Percentiles rank a stretch among this genome's conserved stretches.
phyloP scores from a whole-genome alignment of 2,113 vertebrate genomes.

The Crotalus helleri region DNA sequence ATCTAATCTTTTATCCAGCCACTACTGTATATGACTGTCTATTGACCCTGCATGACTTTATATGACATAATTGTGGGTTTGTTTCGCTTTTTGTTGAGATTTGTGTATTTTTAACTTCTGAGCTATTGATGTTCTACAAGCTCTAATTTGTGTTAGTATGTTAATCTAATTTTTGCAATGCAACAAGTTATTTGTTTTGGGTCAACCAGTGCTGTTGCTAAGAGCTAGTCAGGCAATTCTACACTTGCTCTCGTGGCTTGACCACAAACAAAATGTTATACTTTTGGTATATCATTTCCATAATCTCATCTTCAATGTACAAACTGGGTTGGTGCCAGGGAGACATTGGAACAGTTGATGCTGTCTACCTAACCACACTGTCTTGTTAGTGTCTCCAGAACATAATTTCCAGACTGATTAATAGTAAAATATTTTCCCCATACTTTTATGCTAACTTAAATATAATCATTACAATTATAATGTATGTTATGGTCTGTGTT shows the following conservation, averaged over 20 bases:
- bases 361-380: neutral
- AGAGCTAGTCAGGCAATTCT: neutral
- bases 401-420: neutral
- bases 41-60: neutral
- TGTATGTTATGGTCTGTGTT: neutral
- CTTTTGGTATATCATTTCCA: conserved; percentile 1
- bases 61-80: neutral
- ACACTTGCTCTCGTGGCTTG: neutral
- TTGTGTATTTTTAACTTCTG: neutral
- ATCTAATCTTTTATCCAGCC: neutral
- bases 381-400: neutral
- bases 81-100: neutral
- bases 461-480: neutral
- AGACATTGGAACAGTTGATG: neutral
- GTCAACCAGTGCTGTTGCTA: neutral
- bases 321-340: neutral
- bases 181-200: neutral
- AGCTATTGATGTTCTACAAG: neutral
- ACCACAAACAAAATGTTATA: neutral
- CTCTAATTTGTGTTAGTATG: neutral
- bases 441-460: neutral
- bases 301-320: neutral
- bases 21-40: neutral
- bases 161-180: neutral
- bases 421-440: neutral